Base-by-base conservation (phyloP, 37 sponge, comb jelly and placozoan species). In the Dysidea cf. avara region DNA sequence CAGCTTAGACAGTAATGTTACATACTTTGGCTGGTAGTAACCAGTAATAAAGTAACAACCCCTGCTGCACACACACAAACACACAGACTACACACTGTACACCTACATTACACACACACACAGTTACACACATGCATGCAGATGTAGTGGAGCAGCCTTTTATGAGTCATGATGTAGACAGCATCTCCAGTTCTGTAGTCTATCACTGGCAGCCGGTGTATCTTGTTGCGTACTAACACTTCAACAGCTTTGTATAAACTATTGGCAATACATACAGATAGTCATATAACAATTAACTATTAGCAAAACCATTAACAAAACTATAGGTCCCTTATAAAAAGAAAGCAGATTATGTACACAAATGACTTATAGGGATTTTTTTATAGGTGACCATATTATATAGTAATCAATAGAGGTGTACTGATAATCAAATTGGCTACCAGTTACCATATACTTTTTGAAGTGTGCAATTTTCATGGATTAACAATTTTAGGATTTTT, bases 121-220 rank as follows among this genome's bases (percentile, higher is more conserved):
- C 9, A 9, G 9, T 9, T 12, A 9, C 82, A 77, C 62, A 88
- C 77, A 38, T 76, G 54, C 39, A 39, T 68, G 70, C 87, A 86
- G 62, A 93, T 50, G 56, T 68, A 75, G 46, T 89, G 81, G 11
- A 96, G 72, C 4, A 96, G 66, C 53, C 87, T 82, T 67, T 96
- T 96, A 71, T 92, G 97, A 13, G 97, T 96, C 50, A 92, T 68
- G 49, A 96, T 86, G 79, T 89, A 96, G 57, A 96, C 72, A 34
- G 90, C 74, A 55, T 91, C 86, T 1, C 94, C 97, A 39, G 87
- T 85, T 35, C 72, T 56, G 4, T 43, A 36, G 71, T 96, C 97
- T 22, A 96, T 86, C 24, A 96, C 82, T 0, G 97, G 93, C 30
- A 96, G 58, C 31, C 97, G 74, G 69, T 96, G 97, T 35, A 96